phyloP scores from a whole-genome alignment of 37 sponge, comb jelly and placozoan species.

The Ephydatia muelleri region DNA sequence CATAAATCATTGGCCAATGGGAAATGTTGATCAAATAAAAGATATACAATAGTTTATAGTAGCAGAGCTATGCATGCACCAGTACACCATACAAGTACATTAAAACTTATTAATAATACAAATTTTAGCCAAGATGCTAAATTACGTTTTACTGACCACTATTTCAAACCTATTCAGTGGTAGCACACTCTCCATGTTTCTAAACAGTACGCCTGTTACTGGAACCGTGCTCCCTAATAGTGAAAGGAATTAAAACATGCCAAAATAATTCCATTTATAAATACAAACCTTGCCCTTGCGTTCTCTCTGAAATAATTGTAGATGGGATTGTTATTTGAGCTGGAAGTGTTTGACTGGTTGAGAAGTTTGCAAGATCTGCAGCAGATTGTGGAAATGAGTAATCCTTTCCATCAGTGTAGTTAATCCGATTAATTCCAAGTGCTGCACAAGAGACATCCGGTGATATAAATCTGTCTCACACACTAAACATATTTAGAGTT shows the following conservation, averaged over 20 bases:
- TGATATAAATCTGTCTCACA: background rate
- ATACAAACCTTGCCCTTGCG: background rate
- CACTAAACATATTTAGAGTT: no score
- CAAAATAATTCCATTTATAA: background rate
- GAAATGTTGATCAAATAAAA: no score
- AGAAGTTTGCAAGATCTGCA: background rate
- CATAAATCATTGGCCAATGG: no score
- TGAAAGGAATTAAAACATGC: background rate
- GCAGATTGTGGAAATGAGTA: background rate
- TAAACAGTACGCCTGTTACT: constrained; percentile 8
- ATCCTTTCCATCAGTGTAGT: background rate
- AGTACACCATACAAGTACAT: no score
- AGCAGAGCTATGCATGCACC: no score
- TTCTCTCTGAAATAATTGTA: constrained; percentile 1
- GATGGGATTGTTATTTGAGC: constrained; percentile 46
- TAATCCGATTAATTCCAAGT: background rate
- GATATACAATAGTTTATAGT: no score
- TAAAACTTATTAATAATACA: no score
- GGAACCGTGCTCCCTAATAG: background rate
- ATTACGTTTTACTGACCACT: no score
- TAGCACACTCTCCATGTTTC: constrained; percentile 46
- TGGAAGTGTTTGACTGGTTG: background rate
- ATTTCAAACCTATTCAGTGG: constrained; percentile 4
- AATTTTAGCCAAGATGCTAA: no score
- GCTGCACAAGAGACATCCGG: background rate